Evolutionary conservation across 64 coral and sea anemone genomes (phyloP).

Genomic region (Trachythela sp.): DNA sequence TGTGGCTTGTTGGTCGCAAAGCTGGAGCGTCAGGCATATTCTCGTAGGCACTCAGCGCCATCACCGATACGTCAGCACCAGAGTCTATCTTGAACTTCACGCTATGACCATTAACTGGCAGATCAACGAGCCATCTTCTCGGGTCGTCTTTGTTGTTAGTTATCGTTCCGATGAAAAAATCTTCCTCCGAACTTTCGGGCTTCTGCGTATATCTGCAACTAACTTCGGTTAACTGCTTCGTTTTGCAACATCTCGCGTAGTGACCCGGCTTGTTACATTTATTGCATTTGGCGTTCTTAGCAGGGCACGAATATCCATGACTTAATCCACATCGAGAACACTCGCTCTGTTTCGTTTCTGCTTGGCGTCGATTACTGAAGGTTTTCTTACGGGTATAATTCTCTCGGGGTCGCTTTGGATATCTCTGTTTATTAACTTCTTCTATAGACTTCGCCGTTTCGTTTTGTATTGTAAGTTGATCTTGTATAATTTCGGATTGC

Average conservation of each 20-base stretch:
- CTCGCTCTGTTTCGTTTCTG: neutral
- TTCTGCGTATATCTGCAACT: neutral
- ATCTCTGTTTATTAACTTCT: too few species aligned
- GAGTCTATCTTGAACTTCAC: neutral
- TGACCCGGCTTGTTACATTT: neutral
- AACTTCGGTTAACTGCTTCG: neutral
- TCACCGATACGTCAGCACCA: neutral
- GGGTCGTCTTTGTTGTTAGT: neutral
- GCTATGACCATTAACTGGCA: neutral
- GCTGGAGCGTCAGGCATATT: neutral
- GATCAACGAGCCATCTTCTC: neutral
- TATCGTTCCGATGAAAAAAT: neutral
- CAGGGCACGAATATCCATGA: neutral
- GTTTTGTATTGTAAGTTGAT: neutral
- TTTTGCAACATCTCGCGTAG: neutral
- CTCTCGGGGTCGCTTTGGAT: neutral
- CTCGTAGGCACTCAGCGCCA: neutral
- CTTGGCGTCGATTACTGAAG: neutral
- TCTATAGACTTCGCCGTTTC: neutral
- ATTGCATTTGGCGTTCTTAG: neutral
- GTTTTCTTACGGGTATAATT: neutral
- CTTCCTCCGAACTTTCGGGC: neutral
- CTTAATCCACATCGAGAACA: neutral
- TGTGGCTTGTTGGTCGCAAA: neutral
- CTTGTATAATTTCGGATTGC: neutral